A percentile compares a stretch with the other conserved stretches of the same genome.
phyloP scores from a whole-genome alignment of 1,140 invertebrate genomes.

The Cyrtorhinus lividipennis region DNA sequence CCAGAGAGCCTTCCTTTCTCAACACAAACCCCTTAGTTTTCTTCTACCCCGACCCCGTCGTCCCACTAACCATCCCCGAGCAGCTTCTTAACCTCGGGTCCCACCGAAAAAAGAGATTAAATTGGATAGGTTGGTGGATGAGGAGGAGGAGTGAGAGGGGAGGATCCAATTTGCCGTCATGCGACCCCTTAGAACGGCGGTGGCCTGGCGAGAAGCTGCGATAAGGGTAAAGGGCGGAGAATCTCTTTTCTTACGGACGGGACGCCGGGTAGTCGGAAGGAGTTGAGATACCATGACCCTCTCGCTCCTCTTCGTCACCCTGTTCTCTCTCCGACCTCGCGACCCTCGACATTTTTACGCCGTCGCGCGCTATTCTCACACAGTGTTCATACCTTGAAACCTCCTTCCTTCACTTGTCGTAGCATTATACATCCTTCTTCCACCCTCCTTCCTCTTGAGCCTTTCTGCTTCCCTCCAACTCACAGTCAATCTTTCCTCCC shows the following conservation, averaged over 20 bases:
- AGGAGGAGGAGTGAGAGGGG: too few species aligned
- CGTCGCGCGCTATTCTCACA: too few species aligned
- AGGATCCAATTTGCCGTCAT: constrained; percentile 5
- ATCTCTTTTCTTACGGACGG: constrained; percentile 6
- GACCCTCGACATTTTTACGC: too few species aligned
- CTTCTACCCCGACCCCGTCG: not conserved
- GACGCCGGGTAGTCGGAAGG: not conserved
- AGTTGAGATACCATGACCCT: not conserved
- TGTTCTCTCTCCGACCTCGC: not conserved
- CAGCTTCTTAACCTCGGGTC: not conserved
- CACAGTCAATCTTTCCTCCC: not conserved
- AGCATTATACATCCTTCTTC: not conserved
- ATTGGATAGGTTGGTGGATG: too few species aligned
- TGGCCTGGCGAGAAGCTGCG: not conserved
- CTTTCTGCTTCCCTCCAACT: not conserved
- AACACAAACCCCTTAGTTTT: not conserved
- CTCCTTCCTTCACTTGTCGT: not conserved
- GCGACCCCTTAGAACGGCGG: not conserved
- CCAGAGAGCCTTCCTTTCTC: too few species aligned
- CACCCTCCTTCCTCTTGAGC: not conserved
- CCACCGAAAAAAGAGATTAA: constrained; percentile 10
- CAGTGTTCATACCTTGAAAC: too few species aligned
- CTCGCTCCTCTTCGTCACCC: not conserved
- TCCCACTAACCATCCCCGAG: not conserved
- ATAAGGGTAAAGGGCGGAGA: not conserved